Evolutionary conservation across 1,140 invertebrate genomes (phyloP), one percentile per base, ranked within the genome.

Genomic region (Cotesia vestalis): DNA sequence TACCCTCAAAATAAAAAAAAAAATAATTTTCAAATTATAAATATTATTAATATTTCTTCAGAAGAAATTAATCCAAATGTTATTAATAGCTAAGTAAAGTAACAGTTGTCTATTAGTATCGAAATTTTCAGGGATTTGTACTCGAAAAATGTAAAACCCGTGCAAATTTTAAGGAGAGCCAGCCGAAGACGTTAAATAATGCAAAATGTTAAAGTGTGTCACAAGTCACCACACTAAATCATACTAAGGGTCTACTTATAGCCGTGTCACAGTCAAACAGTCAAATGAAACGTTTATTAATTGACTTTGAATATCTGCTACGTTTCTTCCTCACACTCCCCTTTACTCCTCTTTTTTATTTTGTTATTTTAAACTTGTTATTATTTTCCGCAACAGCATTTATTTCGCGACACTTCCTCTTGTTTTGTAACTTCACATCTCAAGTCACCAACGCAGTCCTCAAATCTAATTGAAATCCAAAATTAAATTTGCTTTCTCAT

Each of bases 271-370:
- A 55, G 36, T 38, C 77, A 78, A 81, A 27, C 27, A 27, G 27
- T 27, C 27, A 27, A 46, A 46, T 78, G 72, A 75, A 83, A 85
- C 83, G 74, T 76, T 78, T 85, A 86, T 85, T 86, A 86, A 86
- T 86, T 83, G 84, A 84, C 78, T 85, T 85, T 85, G 72, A 70
- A 72, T 72, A 57, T 74, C 71, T 73, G 46, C 14, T 52, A 64
- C 17, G 17, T 73, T 73, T 69, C 20, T 17, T 20, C 17, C 17
- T 59, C 14, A 55, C 53, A 55, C 12, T 59, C 9, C 3, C 20
- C 57, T 59, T 59, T 27, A 11, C 4, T 20, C 3, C 27, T 9
- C 9, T 27, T 59, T 20, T 59, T 20, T 34, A 34, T 59, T 59
- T 2, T 27, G 27, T 59, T 27, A 8, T 27, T 27, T 59, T 5